Percentiles rank a stretch among this genome's conserved stretches.
These are phyloP conservation scores for Phengaris alcon DNA, from an alignment of 2,888 invertebrate genomes.

Conservation along the genomic window DNA sequence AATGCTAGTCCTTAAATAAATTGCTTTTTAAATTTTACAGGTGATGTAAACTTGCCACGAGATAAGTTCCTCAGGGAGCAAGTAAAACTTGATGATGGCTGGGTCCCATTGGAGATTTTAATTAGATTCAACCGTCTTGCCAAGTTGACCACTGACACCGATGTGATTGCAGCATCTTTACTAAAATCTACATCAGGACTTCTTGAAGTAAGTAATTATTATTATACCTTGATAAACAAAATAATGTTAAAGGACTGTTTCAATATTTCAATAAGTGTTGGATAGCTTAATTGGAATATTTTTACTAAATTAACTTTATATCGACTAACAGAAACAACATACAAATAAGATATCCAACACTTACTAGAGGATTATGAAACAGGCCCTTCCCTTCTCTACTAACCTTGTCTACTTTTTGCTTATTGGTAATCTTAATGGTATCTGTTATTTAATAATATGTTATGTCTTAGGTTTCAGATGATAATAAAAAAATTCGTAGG, in stretches of 20 bases:
- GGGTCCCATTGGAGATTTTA: constrained; percentile 92
- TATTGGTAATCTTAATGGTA: not conserved
- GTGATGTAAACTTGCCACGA: constrained; percentile 93
- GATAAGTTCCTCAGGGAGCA: constrained; percentile 96
- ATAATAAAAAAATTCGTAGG: constrained; percentile 85
- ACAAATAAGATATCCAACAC: too few species aligned
- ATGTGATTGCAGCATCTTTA: constrained; percentile 86
- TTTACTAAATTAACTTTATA: too few species aligned
- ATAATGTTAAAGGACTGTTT: too few species aligned
- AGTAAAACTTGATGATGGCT: constrained; percentile 91
- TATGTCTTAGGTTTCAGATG: constrained; percentile 81
- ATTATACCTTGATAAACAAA: too few species aligned
- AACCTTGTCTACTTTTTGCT: too few species aligned
- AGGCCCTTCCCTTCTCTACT: too few species aligned
- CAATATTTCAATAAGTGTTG: too few species aligned
- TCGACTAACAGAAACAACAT: too few species aligned
- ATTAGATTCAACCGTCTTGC: constrained; percentile 93
- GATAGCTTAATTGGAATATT: too few species aligned
- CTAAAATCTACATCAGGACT: constrained; percentile 86
- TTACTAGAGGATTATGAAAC: too few species aligned
- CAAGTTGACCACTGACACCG: constrained; percentile 82
- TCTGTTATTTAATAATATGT: constrained; percentile 48
- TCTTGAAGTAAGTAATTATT: constrained; percentile 78
- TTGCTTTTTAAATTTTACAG: constrained; percentile 54
- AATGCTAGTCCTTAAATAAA: too few species aligned